Percentiles rank a stretch among this genome's conserved stretches.
phyloP scores from a whole-genome alignment of 2,797 vertebrate species.

The Artibeus jamaicensis region DNA sequence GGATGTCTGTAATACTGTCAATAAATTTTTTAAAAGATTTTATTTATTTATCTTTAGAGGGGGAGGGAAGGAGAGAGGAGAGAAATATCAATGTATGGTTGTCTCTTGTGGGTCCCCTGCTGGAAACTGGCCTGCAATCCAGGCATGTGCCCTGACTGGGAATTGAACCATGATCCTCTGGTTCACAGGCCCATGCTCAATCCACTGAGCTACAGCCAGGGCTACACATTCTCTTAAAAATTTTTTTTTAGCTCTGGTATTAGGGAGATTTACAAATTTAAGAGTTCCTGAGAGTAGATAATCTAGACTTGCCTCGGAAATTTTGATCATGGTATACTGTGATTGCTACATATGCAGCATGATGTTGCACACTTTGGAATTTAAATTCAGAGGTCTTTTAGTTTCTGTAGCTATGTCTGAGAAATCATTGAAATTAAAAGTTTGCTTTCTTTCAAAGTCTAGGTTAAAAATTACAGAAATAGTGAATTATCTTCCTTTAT shows the following conservation, averaged over 20 bases:
- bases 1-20: too few relatives aligned
- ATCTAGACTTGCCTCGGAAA: background rate
- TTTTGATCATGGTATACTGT: background rate
- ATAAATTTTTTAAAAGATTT: too few relatives aligned
- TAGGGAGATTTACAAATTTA: background rate
- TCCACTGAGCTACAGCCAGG: too few relatives aligned
- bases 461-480: background rate
- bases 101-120: too few relatives aligned
- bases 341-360: background rate
- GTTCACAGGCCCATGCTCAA: too few relatives aligned
- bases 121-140: too few relatives aligned
- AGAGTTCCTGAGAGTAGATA: background rate
- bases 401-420: background rate
- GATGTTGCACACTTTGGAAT: background rate
- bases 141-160: too few relatives aligned
- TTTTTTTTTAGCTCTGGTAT: background rate
- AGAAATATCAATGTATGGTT: too few relatives aligned
- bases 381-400: conserved; percentile 24
- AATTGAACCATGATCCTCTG: too few relatives aligned
- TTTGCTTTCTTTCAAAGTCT: conserved; percentile 33
- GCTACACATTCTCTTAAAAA: too few relatives aligned
- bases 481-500: conserved; percentile 10
- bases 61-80: too few relatives aligned
- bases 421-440: background rate
- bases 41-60: too few relatives aligned